These are phyloP conservation scores for Mizuhopecten yessoensis DNA, from an alignment of 1,140 invertebrate species.

Conservation along the genomic window DNA sequence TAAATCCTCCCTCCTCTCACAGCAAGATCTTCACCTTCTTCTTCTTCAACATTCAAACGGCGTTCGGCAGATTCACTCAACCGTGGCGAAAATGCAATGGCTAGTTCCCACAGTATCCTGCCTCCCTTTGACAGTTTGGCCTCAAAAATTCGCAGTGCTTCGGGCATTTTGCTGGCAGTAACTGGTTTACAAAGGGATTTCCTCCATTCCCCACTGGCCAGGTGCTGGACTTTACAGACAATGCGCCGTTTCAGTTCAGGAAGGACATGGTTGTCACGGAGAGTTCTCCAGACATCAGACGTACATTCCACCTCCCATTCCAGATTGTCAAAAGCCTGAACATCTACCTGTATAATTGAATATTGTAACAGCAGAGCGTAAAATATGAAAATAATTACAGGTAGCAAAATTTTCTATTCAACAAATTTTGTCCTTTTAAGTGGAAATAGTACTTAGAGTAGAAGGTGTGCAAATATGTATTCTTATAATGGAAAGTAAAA, in stretches of 20 bases:
- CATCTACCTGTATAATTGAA: constrained; percentile 54
- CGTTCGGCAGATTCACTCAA: constrained; percentile 73
- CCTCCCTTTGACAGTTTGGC: constrained; percentile 73
- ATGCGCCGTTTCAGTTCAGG: constrained; percentile 70
- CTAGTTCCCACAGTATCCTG: constrained; percentile 78
- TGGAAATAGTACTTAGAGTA: too few species aligned
- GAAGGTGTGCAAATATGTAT: too few species aligned
- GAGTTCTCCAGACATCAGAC: constrained; percentile 75
- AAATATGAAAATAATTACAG: too few species aligned
- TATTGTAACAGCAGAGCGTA: background rate
- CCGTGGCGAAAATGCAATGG: constrained; percentile 78
- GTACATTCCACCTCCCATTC: constrained; percentile 82
- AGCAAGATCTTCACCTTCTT: constrained; percentile 55
- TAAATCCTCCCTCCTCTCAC: constrained; percentile 74
- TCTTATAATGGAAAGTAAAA: too few species aligned
- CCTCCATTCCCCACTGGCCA: constrained; percentile 78
- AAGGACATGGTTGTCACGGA: constrained; percentile 71
- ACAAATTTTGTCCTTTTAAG: too few species aligned
- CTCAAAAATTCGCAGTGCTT: constrained; percentile 73
- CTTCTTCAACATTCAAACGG: constrained; percentile 60
- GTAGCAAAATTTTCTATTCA: too few species aligned
- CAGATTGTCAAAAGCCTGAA: constrained; percentile 75
- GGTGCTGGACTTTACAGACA: constrained; percentile 70
- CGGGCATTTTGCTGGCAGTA: constrained; percentile 64
- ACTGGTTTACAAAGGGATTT: constrained; percentile 66